These are phyloP conservation scores for Herpailurus yagouaroundi DNA, from an alignment of 2,113 vertebrate genomes.

Conservation along the genomic window DNA sequence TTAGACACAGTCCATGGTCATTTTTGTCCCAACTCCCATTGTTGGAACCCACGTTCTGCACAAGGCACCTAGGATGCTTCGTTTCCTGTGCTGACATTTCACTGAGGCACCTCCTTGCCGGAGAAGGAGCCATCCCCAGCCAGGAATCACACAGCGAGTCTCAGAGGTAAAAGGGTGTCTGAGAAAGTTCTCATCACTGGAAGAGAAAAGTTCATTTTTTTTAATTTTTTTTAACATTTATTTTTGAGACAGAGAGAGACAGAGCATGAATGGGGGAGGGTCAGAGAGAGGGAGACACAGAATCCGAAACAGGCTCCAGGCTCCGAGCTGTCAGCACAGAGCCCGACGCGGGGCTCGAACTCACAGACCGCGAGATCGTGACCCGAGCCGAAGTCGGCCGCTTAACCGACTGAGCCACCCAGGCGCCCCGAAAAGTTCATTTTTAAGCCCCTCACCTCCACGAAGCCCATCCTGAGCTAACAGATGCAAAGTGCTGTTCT, in stretches of 20 bases:
- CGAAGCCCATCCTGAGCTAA: neutral
- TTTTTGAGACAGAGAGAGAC: no score
- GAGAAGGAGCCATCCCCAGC: neutral
- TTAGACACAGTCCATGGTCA: fast-evolving
- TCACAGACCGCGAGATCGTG: no score
- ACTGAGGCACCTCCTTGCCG: neutral
- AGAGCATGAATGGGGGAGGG: no score
- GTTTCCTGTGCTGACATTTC: neutral
- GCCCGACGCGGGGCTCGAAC: no score
- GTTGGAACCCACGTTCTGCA: neutral
- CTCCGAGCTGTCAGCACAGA: no score
- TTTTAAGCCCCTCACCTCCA: neutral
- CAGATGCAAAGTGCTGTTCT: conserved; percentile 13
- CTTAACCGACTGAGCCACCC: no score
- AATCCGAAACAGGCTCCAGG: no score
- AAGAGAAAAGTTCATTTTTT: neutral
- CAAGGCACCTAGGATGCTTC: no score
- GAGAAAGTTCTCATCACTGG: neutral
- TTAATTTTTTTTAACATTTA: no score
- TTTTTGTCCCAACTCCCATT: neutral
- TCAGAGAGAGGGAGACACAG: no score
- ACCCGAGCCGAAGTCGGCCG: no score
- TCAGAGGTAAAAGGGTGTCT: neutral
- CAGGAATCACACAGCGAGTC: neutral
- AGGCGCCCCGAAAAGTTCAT: neutral